Evolutionary conservation across 2,113 vertebrate genomes (phyloP).

Genomic region (Numenius arquata): DNA sequence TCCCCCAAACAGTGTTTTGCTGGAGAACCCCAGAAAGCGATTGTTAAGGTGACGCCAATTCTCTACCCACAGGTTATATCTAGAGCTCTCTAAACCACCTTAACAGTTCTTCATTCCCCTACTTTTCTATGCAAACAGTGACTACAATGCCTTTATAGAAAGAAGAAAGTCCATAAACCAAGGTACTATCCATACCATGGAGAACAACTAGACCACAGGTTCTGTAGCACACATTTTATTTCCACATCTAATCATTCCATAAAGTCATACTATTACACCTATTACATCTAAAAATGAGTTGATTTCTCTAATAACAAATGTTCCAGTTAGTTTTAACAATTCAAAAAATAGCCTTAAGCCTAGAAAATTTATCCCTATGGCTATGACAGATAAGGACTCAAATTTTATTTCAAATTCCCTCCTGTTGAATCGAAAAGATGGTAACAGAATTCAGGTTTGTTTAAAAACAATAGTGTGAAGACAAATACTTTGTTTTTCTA

Average conservation of each 20-base stretch:
- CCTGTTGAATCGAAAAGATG: neutral
- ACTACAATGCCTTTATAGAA: neutral
- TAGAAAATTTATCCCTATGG: neutral
- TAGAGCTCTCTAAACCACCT: neutral
- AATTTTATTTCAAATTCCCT: neutral
- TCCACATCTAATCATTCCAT: neutral
- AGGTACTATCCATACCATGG: neutral
- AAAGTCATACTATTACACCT: neutral
- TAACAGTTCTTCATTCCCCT: neutral
- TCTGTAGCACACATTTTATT: neutral
- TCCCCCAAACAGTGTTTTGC: neutral
- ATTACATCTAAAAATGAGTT: neutral
- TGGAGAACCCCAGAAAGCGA: neutral
- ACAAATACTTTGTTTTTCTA: neutral
- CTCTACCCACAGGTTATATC: neutral
- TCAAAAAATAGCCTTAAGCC: neutral
- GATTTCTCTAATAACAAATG: neutral
- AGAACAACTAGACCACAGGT: neutral
- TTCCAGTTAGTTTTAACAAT: neutral
- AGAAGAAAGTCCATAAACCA: neutral
- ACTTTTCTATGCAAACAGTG: neutral
- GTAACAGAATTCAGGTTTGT: neutral
- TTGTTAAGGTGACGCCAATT: neutral
- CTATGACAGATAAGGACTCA: neutral
- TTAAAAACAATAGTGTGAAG: neutral